These are phyloP conservation scores for Scaptomyza flava DNA, from an alignment of 2,888 invertebrate genomes.

Conservation along the genomic window DNA sequence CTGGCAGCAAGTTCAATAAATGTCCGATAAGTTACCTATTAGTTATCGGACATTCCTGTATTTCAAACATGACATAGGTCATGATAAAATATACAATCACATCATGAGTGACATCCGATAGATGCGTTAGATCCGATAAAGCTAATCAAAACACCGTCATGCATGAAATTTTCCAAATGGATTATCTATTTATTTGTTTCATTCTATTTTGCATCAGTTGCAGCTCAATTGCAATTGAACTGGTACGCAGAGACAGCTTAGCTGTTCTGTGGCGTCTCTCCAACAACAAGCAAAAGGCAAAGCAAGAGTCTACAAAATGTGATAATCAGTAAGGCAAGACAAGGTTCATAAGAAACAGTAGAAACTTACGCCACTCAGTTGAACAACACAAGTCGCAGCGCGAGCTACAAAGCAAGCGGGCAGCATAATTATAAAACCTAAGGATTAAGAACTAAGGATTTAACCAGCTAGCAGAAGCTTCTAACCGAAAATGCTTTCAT, in stretches of 20 bases:
- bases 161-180: conserved; percentile 13
- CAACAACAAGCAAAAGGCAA: conserved; percentile 8
- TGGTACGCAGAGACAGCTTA: background rate
- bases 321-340: conserved; percentile 28
- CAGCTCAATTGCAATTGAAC: conserved; percentile 22
- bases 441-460: background rate
- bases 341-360: conserved; percentile 42
- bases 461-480: background rate
- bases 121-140: background rate
- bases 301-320: conserved; percentile 14
- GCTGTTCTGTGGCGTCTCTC: background rate
- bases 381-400: conserved; percentile 30
- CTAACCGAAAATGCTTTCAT: conserved; percentile 21
- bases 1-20: no score
- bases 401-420: conserved; percentile 25
- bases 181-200: conserved; percentile 6
- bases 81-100: no score
- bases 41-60: no score
- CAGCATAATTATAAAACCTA: background rate
- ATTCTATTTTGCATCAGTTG: conserved; percentile 13
- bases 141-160: background rate
- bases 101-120: no score
- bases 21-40: no score
- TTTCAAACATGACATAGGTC: no score
- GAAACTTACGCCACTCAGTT: conserved; percentile 43